phyloP scores from a whole-genome alignment of 2,888 invertebrate species.

The Spodoptera littoralis region DNA sequence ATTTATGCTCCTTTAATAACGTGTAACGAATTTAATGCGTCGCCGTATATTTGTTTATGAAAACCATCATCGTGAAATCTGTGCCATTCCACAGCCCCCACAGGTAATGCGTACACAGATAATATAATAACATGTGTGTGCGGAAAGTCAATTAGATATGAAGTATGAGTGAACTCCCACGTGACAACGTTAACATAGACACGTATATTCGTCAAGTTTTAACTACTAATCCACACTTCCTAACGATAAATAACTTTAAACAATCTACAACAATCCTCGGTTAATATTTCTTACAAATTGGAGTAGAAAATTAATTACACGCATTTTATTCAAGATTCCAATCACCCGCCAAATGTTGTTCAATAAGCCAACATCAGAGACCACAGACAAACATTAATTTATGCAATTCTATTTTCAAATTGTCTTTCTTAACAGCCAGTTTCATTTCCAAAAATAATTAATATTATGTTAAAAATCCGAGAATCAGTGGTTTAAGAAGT shows the following conservation, averaged over 20 bases:
- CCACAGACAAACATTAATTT: constrained; percentile 1
- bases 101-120: constrained; percentile 38
- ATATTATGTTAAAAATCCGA: too few relatives aligned
- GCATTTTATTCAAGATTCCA: constrained; percentile 16
- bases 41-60: constrained; percentile 35
- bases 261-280: constrained; percentile 1
- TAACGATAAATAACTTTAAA: neutral
- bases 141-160: constrained; percentile 47
- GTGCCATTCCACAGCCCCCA: constrained; percentile 19
- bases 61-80: constrained; percentile 27
- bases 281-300: constrained; percentile 18
- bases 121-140: constrained; percentile 37
- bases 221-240: constrained; percentile 11
- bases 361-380: neutral
- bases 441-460: constrained; percentile 1
- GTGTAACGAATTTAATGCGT: constrained; percentile 27
- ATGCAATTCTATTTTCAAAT: constrained; percentile 21
- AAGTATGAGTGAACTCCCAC: constrained; percentile 43
- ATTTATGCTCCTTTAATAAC: constrained; percentile 20
- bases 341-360: constrained; percentile 4
- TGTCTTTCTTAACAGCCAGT: neutral
- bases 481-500: too few relatives aligned
- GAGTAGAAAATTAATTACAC: constrained; percentile 20
- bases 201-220: constrained; percentile 27
- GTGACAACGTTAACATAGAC: constrained; percentile 24